phyloP scores from a whole-genome alignment of 1,140 invertebrate species.

The Anagrus nilaparvatae region DNA sequence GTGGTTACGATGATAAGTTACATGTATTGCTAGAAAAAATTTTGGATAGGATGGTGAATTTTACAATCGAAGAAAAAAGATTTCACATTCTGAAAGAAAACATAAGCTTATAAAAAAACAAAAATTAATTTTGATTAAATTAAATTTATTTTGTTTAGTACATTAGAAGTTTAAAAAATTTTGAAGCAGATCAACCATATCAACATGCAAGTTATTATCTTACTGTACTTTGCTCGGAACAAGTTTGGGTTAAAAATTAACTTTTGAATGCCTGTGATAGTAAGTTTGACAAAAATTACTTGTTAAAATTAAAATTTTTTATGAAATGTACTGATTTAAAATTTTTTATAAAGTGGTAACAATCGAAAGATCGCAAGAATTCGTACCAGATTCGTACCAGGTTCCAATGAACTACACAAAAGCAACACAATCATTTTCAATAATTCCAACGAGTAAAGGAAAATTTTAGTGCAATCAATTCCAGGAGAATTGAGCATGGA shows the following conservation, averaged over 20 bases:
- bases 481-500: constrained; percentile 96
- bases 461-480: constrained; percentile 89
- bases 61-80: constrained; percentile 71
- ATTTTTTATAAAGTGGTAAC: too few relatives aligned
- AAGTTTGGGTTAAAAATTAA: constrained; percentile 82
- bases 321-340: too few relatives aligned
- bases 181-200: constrained; percentile 84
- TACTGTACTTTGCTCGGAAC: constrained; percentile 69
- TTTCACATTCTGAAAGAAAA: constrained; percentile 86
- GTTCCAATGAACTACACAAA: too few relatives aligned
- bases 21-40: constrained; percentile 78
- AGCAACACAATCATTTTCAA: too few relatives aligned
- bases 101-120: constrained; percentile 43
- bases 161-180: constrained; percentile 67
- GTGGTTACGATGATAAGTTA: constrained; percentile 89
- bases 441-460: constrained; percentile 73
- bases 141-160: constrained; percentile 44
- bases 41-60: constrained; percentile 72
- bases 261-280: constrained; percentile 66
- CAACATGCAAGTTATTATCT: constrained; percentile 89
- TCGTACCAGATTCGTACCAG: too few relatives aligned
- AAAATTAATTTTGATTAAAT: constrained; percentile 11
- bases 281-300: constrained; percentile 41
- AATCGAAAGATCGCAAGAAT: too few relatives aligned
- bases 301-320: too few relatives aligned